Conservation (phyloP, 2,113 vertebrate species). For the Microtus ochrogaster region DNA sequence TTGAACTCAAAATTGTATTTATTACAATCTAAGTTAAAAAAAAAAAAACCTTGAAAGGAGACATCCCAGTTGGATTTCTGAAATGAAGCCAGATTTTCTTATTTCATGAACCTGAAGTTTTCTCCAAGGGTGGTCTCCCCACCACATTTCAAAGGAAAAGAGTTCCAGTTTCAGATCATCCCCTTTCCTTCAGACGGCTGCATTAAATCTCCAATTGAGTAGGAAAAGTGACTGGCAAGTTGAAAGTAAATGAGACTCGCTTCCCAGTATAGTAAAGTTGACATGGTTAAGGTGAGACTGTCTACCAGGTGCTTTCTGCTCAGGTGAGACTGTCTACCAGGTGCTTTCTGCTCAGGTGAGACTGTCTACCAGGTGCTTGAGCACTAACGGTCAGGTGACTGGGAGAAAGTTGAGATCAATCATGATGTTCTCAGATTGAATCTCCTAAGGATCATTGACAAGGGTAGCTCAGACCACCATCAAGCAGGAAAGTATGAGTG, state of each 20-base stretch:
- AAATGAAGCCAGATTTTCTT: conserved; percentile 55
- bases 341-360: not conserved
- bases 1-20: conserved; percentile 56
- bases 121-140: conserved; percentile 60
- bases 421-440: not conserved
- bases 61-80: not conserved
- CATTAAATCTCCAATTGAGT: conserved; percentile 72
- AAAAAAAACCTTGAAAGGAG: not conserved
- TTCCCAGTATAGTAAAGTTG: conserved; percentile 48
- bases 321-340: not conserved
- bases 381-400: not conserved
- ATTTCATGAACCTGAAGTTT: not conserved
- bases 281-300: conserved; percentile 3
- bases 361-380: not conserved
- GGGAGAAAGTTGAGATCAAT: not conserved
- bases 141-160: conserved; percentile 68
- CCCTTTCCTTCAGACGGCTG: conserved; percentile 72
- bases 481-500: not conserved
- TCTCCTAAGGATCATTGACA: not conserved
- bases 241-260: conserved; percentile 49
- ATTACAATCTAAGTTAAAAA: conserved; percentile 43
- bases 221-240: conserved; percentile 71
- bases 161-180: conserved; percentile 80
- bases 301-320: not conserved
- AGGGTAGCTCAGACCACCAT: not conserved